phyloP scores from a whole-genome alignment of 2,113 vertebrate genomes.

The Elephas maximus region DNA sequence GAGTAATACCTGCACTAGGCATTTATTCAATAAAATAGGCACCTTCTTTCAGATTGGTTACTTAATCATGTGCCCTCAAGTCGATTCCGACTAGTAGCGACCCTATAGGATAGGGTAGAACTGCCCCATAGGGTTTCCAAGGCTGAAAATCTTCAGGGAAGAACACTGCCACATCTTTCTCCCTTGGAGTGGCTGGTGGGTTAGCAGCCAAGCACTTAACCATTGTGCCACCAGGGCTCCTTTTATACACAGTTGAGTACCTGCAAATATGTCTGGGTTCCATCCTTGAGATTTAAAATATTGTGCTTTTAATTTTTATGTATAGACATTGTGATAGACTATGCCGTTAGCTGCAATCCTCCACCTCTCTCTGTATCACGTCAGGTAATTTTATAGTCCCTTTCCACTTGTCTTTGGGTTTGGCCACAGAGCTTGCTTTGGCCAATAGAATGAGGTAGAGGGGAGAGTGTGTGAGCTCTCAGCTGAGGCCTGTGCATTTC shows the following conservation, averaged over 20 bases:
- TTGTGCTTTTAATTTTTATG: conserved; percentile 24
- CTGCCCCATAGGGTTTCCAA: not conserved
- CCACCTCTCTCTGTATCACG: not conserved
- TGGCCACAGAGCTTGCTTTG: not conserved
- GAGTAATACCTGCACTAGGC: not conserved
- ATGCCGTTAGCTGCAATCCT: not conserved
- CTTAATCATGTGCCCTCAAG: not conserved
- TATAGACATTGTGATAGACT: not conserved
- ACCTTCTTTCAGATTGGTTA: conserved; percentile 14
- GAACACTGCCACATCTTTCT: not conserved
- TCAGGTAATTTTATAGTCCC: not conserved
- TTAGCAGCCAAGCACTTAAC: not conserved
- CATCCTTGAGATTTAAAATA: conserved; percentile 33
- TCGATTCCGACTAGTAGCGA: not conserved
- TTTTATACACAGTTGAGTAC: not conserved
- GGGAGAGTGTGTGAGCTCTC: not conserved
- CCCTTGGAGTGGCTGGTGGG: not conserved
- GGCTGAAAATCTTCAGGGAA: not conserved
- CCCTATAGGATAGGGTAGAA: not conserved
- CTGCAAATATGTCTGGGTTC: not conserved
- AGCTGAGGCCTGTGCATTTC: not conserved
- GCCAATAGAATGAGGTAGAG: not conserved
- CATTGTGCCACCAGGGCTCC: not conserved
- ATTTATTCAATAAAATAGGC: conserved; percentile 5
- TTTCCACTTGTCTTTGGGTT: not conserved